Evolutionary conservation across 2,888 invertebrate genomes (phyloP).

Genomic region (Pollenia amentaria): DNA sequence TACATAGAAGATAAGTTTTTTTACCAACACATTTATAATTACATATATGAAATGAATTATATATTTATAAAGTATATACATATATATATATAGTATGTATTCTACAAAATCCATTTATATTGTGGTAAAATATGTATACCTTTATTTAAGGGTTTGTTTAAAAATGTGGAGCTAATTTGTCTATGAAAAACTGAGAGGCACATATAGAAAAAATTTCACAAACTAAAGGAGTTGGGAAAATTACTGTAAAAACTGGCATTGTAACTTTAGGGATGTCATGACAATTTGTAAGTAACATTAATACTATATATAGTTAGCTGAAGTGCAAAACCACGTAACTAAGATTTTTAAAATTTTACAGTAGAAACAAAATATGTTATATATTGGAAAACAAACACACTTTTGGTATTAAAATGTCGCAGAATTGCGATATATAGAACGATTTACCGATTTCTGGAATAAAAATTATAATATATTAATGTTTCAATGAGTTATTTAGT

Average conservation of each 20-base stretch:
- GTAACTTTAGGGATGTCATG: slow-evolving; percentile 19
- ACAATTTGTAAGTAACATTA: slow-evolving; percentile 35
- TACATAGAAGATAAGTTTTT: slow-evolving; percentile 16
- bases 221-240: neutral
- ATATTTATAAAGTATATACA: neutral
- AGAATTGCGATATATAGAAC: too few relatives aligned
- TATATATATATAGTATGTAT: neutral
- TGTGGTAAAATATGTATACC: slow-evolving; percentile 10
- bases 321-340: too few relatives aligned
- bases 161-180: slow-evolving; percentile 55
- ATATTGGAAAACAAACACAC: too few relatives aligned
- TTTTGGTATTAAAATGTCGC: too few relatives aligned
- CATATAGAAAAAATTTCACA: neutral
- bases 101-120: slow-evolving; percentile 31
- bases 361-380: too few relatives aligned
- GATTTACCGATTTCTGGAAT: too few relatives aligned
- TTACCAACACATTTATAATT: neutral
- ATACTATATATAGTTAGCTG: too few relatives aligned
- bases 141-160: slow-evolving; percentile 41
- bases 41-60: neutral
- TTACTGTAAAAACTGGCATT: neutral
- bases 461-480: too few relatives aligned
- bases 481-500: too few relatives aligned
- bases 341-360: too few relatives aligned
- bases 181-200: neutral